Evolutionary conservation across 2,797 vertebrate genomes (phyloP).

Genomic region (Chrosomus eos): DNA sequence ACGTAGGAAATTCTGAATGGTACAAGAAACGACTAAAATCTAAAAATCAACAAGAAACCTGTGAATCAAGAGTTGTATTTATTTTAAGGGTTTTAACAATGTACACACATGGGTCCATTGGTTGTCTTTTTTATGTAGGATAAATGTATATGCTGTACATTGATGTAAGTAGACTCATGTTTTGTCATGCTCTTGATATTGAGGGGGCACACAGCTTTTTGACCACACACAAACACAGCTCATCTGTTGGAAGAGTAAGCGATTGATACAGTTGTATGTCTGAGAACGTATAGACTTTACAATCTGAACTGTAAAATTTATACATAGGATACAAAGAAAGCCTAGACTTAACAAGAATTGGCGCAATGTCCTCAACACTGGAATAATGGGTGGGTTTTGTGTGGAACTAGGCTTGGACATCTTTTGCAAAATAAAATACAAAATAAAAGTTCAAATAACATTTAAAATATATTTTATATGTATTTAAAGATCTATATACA

Average conservation of each 20-base stretch:
- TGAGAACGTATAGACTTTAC: slow-evolving; percentile 55
- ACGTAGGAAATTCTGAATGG: neutral
- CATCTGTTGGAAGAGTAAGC: slow-evolving; percentile 76
- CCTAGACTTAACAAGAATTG: slow-evolving; percentile 68
- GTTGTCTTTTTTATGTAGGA: slow-evolving; percentile 3
- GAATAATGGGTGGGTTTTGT: slow-evolving; percentile 72
- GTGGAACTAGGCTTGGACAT: slow-evolving; percentile 66
- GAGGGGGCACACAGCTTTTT: slow-evolving; percentile 70
- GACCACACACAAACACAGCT: slow-evolving; percentile 76
- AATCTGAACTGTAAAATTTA: slow-evolving; percentile 67
- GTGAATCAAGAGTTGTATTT: slow-evolving; percentile 15
- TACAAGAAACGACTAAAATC: neutral
- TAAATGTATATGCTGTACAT: slow-evolving; percentile 37
- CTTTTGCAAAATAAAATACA: slow-evolving; percentile 71
- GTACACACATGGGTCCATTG: slow-evolving; percentile 35
- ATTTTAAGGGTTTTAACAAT: slow-evolving; percentile 32
- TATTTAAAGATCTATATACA: slow-evolving; percentile 85
- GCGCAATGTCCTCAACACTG: slow-evolving; percentile 59
- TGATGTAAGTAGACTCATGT: slow-evolving; percentile 34
- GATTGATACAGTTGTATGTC: slow-evolving; percentile 72
- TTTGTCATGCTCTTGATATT: slow-evolving; percentile 48
- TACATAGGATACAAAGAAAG: slow-evolving; percentile 72
- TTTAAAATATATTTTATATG: slow-evolving; percentile 86
- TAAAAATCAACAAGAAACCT: neutral
- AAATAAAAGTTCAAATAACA: slow-evolving; percentile 81